Base-by-base conservation (phyloP, 2,797 vertebrate species). In the Sebastes glaucus region DNA sequence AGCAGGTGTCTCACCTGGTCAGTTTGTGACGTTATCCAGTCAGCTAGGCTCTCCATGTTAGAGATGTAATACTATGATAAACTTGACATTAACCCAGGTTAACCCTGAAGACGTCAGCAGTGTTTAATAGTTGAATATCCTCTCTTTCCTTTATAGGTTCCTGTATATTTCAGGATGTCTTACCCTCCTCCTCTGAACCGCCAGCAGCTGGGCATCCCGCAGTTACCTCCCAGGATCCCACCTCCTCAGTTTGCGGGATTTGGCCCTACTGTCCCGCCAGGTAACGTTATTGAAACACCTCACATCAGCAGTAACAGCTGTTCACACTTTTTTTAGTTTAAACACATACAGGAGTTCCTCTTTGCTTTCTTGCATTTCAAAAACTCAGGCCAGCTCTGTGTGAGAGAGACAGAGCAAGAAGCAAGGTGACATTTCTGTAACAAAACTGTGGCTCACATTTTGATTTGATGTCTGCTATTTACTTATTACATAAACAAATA, bases 141-240 rank as follows among this genome's bases (percentile, higher is more conserved):
- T 68, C 6, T 66, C 14, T 73, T 18, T 38, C 13, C 22, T 11
- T 10, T 25, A 0, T 18, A 88, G 88, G 74, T 71, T 70, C 53
- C 76, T 70, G 62, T 52, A 1, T 53, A 71, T 63, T 74, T 79
- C 82, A 96, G 95, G 94, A 99, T 99, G 99, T 99, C 98, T 74
- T 99, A 97, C 71, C 98, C 98, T 92, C 98, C 98, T 92, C 98
- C 99, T 85, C 95, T 99, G 74, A 99, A 98, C 95, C 97, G 97
- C 80, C 98, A 97, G 91, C 98, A 98, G 52, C 97, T 99, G 80
- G 92, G 93, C 61, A 87, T 95, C 85, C 93, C 94, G 3, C 94
- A 94, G 82, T 95, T 99, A 61, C 97, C 98, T 25, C 98, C 98
- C 1, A 97, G 98, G 87, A 97, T 99, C 71, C 97, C 97, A n/a